Evolutionary conservation across 2,888 invertebrate species (phyloP), one percentile per base, ranked within the genome.

Genomic region (Leptopilina syphax): DNA sequence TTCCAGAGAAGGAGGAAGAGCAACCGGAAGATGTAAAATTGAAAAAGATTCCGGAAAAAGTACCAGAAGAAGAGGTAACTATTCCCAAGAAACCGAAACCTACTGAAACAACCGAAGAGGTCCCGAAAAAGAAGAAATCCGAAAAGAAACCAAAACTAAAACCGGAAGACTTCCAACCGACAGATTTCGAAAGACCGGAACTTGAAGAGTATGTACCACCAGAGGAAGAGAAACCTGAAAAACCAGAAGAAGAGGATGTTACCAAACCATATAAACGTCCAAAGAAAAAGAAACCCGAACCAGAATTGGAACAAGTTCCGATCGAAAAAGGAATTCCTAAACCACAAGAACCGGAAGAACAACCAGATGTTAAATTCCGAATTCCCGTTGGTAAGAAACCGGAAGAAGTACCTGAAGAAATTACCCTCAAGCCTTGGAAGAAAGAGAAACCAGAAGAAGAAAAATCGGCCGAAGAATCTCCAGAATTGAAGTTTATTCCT

Each of bases 361-460:
- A 90, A 83, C 90, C 92, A 3, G 93, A 92, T 82, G 87, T 92
- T 10, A 92, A 92, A 84, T 92, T 92, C 47, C 87, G 89, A 83
- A 91, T 91, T 78, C 91, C 91, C 9, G 78, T 81, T 44, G 82
- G 85, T n/a, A 85, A 89, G 2, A 90, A 89, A 83, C 89, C 90
- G 0, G 87, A 90, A 77, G 91, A 92, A 70, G 87, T 89, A 79
- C 89, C 90, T 0, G 91, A 92, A 84, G 87, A 88, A 54, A 88
- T 92, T 18, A 89, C 85, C 3, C 84, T 92, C 18, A 91, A 92
- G 82, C 89, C 88, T 4, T 91, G 90, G 88, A 88, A 87, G 13
- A 90, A 89, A 81, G 89, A 89, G 65, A 87, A 89, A 81, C 88
- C 89, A 2, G 86, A 88, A 77, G 86, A 88, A 2, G 89, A 90